phyloP scores from a whole-genome alignment of 2,888 invertebrate species.

The Leptothorax acervorum region DNA sequence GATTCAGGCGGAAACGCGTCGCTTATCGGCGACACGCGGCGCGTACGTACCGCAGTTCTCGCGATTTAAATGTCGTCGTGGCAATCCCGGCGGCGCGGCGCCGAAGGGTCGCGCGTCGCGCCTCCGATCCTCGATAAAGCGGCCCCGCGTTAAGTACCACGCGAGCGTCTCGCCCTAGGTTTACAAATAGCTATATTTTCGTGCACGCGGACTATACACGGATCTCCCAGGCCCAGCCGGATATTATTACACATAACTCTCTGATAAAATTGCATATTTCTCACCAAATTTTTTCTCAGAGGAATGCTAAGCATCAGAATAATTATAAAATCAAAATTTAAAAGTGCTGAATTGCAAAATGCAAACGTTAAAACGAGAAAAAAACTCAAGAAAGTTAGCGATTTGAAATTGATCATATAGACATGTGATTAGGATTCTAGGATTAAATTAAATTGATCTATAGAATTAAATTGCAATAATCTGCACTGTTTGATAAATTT shows the following conservation, averaged over 20 bases:
- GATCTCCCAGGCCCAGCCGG: neutral
- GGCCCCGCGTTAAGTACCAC: neutral
- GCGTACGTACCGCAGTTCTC: neutral
- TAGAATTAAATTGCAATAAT: neutral
- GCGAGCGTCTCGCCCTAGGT: neutral
- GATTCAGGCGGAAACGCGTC: conserved; percentile 31
- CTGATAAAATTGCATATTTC: neutral
- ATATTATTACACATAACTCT: neutral
- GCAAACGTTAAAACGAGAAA: neutral
- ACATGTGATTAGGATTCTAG: neutral
- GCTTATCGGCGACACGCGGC: conserved; percentile 18
- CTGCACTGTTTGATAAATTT: neutral
- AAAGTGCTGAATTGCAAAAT: neutral
- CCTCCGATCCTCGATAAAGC: conserved; percentile 23
- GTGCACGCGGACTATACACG: neutral
- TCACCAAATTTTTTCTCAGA: neutral
- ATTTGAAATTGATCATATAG: neutral
- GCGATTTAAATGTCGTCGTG: conserved; percentile 48
- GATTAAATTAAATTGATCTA: neutral
- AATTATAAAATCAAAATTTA: neutral
- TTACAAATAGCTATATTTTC: neutral
- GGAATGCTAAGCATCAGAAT: neutral
- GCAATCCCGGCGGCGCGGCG: conserved; percentile 5
- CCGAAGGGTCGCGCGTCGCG: conserved; percentile 19
- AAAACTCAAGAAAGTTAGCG: neutral